Percentiles rank a stretch among this genome's conserved stretches.
These are phyloP conservation scores for Caenorhabditis panamensis DNA, from an alignment of 2,888 invertebrate species.

Conservation along the genomic window DNA sequence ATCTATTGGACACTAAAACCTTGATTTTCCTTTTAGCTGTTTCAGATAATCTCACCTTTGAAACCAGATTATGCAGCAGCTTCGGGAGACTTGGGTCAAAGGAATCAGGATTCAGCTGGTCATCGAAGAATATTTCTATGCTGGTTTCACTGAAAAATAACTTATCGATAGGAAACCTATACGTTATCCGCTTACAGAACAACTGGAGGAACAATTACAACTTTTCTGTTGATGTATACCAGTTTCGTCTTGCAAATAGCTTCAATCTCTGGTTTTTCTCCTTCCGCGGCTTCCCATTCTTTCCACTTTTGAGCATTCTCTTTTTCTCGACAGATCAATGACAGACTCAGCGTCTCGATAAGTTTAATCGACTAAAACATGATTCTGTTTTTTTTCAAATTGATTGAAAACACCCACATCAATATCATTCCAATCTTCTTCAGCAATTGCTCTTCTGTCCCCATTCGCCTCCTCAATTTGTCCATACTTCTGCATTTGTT, in stretches of 20 bases:
- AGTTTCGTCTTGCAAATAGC: slow-evolving; percentile 30
- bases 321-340: slow-evolving; percentile 39
- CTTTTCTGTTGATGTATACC: slow-evolving; percentile 20
- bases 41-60: slow-evolving; percentile 29
- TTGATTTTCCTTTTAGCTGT: neutral
- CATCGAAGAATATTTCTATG: slow-evolving; percentile 55
- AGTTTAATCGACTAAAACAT: slow-evolving; percentile 15
- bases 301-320: slow-evolving; percentile 43
- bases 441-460: slow-evolving; percentile 46
- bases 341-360: slow-evolving; percentile 42
- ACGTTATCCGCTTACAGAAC: slow-evolving; percentile 60
- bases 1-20: slow-evolving; percentile 88
- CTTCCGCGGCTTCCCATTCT: slow-evolving; percentile 35
- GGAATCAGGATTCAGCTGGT: slow-evolving; percentile 33
- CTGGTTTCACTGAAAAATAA: slow-evolving; percentile 52
- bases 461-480: slow-evolving; percentile 54
- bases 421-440: slow-evolving; percentile 60
- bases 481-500: slow-evolving; percentile 63
- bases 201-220: slow-evolving; percentile 41
- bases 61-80: slow-evolving; percentile 31
- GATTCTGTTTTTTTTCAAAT: neutral
- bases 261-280: slow-evolving; percentile 29
- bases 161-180: too few relatives aligned
- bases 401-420: slow-evolving; percentile 18
- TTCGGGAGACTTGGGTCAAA: slow-evolving; percentile 51